Evolutionary conservation across 2,888 invertebrate species (phyloP), one percentile per base, ranked within the genome.

Genomic region (Exephanes ischioxanthus): DNA sequence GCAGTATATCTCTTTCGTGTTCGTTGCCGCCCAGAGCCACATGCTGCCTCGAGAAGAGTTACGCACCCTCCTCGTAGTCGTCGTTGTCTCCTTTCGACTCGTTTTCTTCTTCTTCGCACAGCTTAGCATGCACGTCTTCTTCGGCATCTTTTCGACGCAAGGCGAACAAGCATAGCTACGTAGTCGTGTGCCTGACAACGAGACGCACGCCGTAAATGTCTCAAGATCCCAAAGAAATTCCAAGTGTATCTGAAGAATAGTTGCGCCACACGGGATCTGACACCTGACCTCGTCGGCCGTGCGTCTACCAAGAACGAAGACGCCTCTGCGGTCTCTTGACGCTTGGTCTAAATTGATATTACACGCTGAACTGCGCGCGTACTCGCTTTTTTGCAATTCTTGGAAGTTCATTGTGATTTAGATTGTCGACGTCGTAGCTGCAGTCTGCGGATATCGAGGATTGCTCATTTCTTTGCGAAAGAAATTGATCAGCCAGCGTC

Each of bases 1-100:
- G 91, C 92, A 91, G 93, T 94, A 94, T 93, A 93, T 94, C 94
- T 94, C 92, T 91, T 92, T 92, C 92, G 92, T 90, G 90, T 91
- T 91, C 91, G 90, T 92, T 91, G 91, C 91, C 92, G 92, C 94
- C 94, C 93, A 89, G 86, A 93, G 93, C 63, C 93, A 94, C 94
- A 93, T 94, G 94, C 94, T 92, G 89, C 91, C 90, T 89, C 88
- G 91, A 86, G 61, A 76, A 77, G 73, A 79, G 80, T 84, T 82
- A 77, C 72, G 70, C 84, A 79, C 75, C 73, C 80, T 45, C 48
- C 11, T 55, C 53, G 45, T 26, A 22, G 55, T 75, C 76, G 61
- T 78, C 51, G 75, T 70, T 37, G 55, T 55, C 76, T 16, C 80
- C 77, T 61, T 73, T 76, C 51, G 67, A 70, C 88, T 86, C 68